phyloP scores from a whole-genome alignment of 2,888 invertebrate species.

The Zygaena filipendulae region DNA sequence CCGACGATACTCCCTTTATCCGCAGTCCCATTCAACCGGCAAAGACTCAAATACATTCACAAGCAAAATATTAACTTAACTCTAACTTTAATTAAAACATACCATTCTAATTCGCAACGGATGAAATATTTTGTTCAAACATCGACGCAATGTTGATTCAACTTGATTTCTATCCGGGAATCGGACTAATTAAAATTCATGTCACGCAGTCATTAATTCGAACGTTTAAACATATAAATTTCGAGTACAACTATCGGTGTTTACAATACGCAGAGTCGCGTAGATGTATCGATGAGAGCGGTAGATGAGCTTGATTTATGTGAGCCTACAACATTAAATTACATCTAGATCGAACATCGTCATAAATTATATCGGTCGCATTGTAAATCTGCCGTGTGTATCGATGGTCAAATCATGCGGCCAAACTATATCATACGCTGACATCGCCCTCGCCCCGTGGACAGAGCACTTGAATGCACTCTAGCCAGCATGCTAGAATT shows the following conservation, averaged over 20 bases:
- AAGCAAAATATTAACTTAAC: too few species aligned
- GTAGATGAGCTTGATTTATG: conserved; percentile 62
- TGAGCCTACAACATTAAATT: conserved; percentile 61
- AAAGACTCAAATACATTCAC: too few species aligned
- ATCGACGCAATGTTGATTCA: too few species aligned
- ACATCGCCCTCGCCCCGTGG: conserved; percentile 25
- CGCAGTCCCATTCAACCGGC: too few species aligned
- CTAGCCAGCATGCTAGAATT: conserved; percentile 5
- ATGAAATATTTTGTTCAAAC: too few species aligned
- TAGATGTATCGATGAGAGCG: conserved; percentile 39
- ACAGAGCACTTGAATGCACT: conserved; percentile 15
- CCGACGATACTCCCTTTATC: conserved; percentile 13
- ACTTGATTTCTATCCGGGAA: too few species aligned
- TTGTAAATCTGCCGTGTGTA: conserved; percentile 63
- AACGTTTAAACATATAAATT: conserved; percentile 28
- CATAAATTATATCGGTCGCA: conserved; percentile 59
- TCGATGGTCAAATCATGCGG: conserved; percentile 55
- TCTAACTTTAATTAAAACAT: too few species aligned
- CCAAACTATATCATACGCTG: conserved; percentile 46
- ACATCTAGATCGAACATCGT: conserved; percentile 64
- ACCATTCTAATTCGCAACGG: too few species aligned
- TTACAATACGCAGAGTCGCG: conserved; percentile 35
- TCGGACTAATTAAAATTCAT: conserved; percentile 29
- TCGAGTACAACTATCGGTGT: conserved; percentile 37
- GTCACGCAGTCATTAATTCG: conserved; percentile 8